A percentile compares a stretch with the other conserved stretches of the same genome.
Evolutionary conservation across 2,888 invertebrate species (phyloP).

Genomic region (Bugulina stolonifera): DNA sequence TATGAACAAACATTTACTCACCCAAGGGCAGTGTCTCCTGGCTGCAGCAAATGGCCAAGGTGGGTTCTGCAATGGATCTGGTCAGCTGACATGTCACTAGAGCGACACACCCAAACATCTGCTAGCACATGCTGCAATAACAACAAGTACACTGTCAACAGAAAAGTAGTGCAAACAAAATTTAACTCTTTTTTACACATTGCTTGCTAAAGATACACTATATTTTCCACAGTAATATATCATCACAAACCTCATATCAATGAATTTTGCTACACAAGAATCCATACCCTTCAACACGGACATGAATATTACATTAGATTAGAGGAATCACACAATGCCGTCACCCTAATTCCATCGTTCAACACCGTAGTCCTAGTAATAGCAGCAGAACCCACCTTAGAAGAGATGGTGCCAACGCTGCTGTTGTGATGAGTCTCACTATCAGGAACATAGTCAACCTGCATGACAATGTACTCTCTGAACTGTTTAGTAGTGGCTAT

Average conservation of each 20-base stretch:
- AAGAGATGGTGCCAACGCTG: slow-evolving; percentile 80
- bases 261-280: neutral
- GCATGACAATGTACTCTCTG: slow-evolving; percentile 87
- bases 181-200: too few relatives aligned
- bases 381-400: slow-evolving; percentile 60
- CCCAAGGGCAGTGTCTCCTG: slow-evolving; percentile 89
- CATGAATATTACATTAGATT: too few relatives aligned
- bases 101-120: slow-evolving; percentile 87
- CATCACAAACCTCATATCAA: neutral
- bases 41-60: slow-evolving; percentile 83
- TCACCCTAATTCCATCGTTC: neutral
- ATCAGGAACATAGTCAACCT: slow-evolving; percentile 73
- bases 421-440: slow-evolving; percentile 62
- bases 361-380: too few relatives aligned
- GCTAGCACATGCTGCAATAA: slow-evolving; percentile 69
- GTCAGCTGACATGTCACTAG: slow-evolving; percentile 64
- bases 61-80: slow-evolving; percentile 84
- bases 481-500: slow-evolving; percentile 86
- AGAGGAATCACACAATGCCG: neutral
- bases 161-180: too few relatives aligned
- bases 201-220: too few relatives aligned
- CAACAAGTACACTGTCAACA: too few relatives aligned
- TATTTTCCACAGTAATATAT: neutral
- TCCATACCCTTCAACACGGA: too few relatives aligned
- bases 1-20: slow-evolving; percentile 57